A percentile compares a stretch with the other conserved stretches of the same genome.
Conservation (phyloP, 2,797 vertebrate genomes). For the Podarcis siculus region DNA sequence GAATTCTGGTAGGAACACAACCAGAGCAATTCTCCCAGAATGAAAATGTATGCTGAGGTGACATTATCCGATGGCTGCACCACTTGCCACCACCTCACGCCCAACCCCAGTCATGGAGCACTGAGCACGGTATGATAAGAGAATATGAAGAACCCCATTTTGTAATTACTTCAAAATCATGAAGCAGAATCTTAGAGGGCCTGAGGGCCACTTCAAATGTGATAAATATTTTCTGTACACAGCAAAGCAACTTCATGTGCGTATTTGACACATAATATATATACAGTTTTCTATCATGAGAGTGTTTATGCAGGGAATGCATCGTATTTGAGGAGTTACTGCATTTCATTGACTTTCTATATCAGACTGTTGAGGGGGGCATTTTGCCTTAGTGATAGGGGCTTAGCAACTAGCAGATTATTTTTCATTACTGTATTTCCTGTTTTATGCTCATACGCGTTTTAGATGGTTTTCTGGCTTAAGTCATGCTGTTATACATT, state of each 20-base stretch:
- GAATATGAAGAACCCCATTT: not conserved
- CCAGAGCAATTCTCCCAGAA: slow-evolving; percentile 24
- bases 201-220: not conserved
- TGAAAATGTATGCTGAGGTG: not conserved
- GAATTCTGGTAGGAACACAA: slow-evolving; percentile 26
- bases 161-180: not conserved
- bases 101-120: not conserved
- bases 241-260: not conserved
- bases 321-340: not conserved
- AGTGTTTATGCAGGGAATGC: not conserved
- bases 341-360: not conserved
- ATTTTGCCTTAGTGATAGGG: not conserved
- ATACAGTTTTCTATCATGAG: not conserved
- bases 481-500: not conserved
- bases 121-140: not conserved
- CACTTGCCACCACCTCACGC: too few relatives aligned
- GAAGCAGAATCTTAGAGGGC: not conserved
- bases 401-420: not conserved
- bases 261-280: not conserved
- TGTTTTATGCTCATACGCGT: not conserved
- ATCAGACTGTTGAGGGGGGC: not conserved
- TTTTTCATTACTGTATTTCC: not conserved
- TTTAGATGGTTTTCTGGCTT: not conserved
- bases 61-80: not conserved
- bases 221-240: not conserved